Evolutionary conservation across 23 tunicate genomes (phyloP).

Genomic region (Halocynthia roretzi): DNA sequence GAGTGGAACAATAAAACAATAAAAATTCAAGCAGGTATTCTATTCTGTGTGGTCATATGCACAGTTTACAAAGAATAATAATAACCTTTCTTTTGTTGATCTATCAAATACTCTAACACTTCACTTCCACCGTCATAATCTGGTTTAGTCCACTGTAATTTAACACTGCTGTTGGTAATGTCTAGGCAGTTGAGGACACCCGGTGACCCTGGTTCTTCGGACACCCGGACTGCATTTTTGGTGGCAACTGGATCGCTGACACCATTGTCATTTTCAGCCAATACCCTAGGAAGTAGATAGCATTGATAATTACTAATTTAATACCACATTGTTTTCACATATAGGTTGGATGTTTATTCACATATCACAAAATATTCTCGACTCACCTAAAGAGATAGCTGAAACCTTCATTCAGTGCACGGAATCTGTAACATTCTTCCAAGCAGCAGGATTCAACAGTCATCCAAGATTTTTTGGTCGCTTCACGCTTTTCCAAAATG

Average conservation of each 20-base stretch:
- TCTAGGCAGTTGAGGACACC: slow-evolving; percentile 37
- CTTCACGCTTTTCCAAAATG: slow-evolving; percentile 91
- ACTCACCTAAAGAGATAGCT: slow-evolving; percentile 52
- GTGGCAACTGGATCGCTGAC: slow-evolving; percentile 56
- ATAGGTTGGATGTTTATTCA: not conserved
- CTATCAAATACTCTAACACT: slow-evolving; percentile 55
- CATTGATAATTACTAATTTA: not conserved
- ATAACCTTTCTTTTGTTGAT: slow-evolving; percentile 57
- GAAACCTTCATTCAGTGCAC: slow-evolving; percentile 63
- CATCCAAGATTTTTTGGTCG: slow-evolving; percentile 78
- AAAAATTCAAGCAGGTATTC: not conserved
- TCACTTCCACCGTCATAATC: slow-evolving; percentile 93
- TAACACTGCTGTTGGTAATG: slow-evolving; percentile 55
- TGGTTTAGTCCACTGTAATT: slow-evolving; percentile 85
- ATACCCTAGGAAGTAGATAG: slow-evolving; percentile 21
- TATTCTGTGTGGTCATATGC: not conserved
- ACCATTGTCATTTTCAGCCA: slow-evolving; percentile 97
- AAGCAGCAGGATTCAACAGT: slow-evolving; percentile 81
- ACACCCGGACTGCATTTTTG: slow-evolving; percentile 48
- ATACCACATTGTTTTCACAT: no score
- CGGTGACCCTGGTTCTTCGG: slow-evolving; percentile 96
- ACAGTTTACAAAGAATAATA: not conserved
- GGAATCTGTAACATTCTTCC: slow-evolving; percentile 58
- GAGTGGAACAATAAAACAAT: not conserved
- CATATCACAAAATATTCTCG: not conserved